These are phyloP conservation scores for Sus cebifrons DNA, from an alignment of 2,797 vertebrate genomes.

Conservation along the genomic window DNA sequence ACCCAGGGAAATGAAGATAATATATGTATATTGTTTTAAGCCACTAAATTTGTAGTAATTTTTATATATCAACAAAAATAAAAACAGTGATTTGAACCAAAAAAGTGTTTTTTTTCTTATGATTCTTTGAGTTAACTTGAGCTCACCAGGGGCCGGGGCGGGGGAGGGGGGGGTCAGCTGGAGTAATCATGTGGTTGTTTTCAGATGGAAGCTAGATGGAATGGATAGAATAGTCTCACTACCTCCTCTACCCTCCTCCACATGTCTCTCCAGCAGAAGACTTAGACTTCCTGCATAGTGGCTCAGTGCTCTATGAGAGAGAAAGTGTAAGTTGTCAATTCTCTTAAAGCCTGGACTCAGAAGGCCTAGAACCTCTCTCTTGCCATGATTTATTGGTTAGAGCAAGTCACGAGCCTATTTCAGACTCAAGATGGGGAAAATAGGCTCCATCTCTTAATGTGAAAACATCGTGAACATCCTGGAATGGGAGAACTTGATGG, in stretches of 20 bases:
- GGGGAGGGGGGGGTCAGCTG: neutral
- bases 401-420: neutral
- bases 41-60: neutral
- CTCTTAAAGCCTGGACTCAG: neutral
- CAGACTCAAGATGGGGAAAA: neutral
- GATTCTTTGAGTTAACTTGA: neutral
- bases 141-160: neutral
- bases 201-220: neutral
- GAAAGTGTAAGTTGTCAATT: neutral
- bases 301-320: neutral
- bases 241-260: accelerated
- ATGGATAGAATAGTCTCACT: neutral
- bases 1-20: neutral
- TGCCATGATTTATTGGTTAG: neutral
- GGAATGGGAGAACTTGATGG: neutral
- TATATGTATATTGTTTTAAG: neutral
- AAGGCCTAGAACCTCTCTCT: neutral
- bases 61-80: neutral
- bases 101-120: neutral
- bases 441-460: neutral
- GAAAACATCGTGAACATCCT: neutral
- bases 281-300: neutral
- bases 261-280: neutral
- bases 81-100: neutral
- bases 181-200: neutral